Conservation (phyloP, 2,888 invertebrate genomes). For the Colletes collaris region DNA sequence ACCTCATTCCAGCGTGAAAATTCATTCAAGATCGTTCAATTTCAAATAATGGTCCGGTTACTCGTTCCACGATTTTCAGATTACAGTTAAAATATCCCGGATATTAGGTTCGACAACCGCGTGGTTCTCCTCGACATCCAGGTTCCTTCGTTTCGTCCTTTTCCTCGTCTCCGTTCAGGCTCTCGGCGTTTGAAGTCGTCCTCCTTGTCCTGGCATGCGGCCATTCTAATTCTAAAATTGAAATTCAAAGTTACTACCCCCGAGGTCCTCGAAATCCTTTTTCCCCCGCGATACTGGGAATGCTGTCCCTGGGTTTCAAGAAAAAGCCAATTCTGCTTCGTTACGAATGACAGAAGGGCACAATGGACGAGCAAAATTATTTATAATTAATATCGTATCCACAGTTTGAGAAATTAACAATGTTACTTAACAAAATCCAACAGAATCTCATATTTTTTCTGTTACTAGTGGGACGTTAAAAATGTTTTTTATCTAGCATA, state of each 20-base stretch:
- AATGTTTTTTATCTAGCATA: no score
- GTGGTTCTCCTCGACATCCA: background rate
- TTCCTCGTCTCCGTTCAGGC: background rate
- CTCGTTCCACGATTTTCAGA: no score
- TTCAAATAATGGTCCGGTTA: no score
- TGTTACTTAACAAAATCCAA: no score
- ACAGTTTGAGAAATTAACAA: no score
- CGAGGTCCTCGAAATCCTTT: slow-evolving; percentile 42
- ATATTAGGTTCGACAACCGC: no score
- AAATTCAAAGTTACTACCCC: slow-evolving; percentile 59
- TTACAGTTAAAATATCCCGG: no score
- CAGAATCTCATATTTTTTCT: no score
- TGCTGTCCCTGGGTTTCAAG: slow-evolving; percentile 26
- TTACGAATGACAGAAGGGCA: slow-evolving; percentile 18
- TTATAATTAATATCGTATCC: no score
- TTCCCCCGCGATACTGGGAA: slow-evolving; percentile 23
- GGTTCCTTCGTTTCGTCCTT: slow-evolving; percentile 12
- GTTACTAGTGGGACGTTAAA: no score
- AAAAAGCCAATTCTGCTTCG: slow-evolving; percentile 35
- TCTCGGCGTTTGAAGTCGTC: slow-evolving; percentile 17
- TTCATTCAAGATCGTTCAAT: no score
- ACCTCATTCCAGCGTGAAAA: no score
- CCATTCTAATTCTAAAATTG: slow-evolving; percentile 50
- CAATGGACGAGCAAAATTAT: background rate
- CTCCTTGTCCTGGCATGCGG: slow-evolving; percentile 12